Conservation (phyloP, 2,888 invertebrate genomes). For the Fabriciana adippe region DNA sequence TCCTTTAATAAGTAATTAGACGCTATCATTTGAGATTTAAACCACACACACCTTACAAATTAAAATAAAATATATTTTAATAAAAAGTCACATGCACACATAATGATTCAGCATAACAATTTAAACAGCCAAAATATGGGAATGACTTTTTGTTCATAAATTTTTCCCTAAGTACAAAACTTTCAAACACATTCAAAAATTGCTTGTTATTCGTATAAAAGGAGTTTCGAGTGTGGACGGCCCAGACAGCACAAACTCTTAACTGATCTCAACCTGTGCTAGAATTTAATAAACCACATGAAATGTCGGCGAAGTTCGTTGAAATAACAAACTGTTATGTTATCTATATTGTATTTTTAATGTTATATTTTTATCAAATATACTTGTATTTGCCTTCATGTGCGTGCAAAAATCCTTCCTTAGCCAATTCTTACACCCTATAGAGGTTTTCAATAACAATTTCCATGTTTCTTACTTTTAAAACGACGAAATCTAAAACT, state of each 20-base stretch:
- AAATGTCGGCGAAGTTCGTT: slow-evolving; percentile 1
- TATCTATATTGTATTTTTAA: too few species aligned
- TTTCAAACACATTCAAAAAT: slow-evolving; percentile 29
- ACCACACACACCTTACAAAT: too few species aligned
- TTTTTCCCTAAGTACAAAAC: slow-evolving; percentile 18
- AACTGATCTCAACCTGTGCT: slow-evolving; percentile 25
- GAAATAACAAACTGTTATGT: not conserved
- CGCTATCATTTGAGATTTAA: too few species aligned
- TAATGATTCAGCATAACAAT: slow-evolving; percentile 19
- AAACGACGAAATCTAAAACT: too few species aligned
- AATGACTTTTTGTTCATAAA: slow-evolving; percentile 15
- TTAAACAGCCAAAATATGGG: slow-evolving; percentile 21
- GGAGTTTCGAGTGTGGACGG: slow-evolving; percentile 23
- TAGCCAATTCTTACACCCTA: too few species aligned
- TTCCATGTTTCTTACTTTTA: too few species aligned
- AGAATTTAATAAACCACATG: slow-evolving; percentile 30
- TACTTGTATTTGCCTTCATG: too few species aligned
- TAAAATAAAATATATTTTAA: too few species aligned
- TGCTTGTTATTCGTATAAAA: slow-evolving; percentile 32
- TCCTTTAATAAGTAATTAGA: too few species aligned
- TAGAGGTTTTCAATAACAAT: too few species aligned
- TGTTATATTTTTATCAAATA: too few species aligned
- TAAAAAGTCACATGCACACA: not conserved
- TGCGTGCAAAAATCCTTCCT: too few species aligned
- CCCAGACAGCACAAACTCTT: slow-evolving; percentile 24